A percentile compares a stretch with the other conserved stretches of the same genome.
Evolutionary conservation across 2,113 vertebrate species (phyloP).

Genomic region (Cyprinus carpio): DNA sequence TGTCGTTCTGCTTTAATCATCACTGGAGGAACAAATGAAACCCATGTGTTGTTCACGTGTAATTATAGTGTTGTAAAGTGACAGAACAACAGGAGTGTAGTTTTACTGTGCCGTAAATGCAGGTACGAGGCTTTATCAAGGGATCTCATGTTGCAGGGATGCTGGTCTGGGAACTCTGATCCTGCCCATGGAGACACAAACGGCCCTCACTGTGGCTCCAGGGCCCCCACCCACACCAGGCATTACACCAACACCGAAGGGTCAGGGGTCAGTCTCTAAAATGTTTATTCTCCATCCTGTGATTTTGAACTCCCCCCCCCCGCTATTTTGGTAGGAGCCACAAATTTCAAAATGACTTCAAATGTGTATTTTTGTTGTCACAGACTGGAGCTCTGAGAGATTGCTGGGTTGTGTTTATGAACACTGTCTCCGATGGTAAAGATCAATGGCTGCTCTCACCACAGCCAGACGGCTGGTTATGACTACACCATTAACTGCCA

Average conservation of each 20-base stretch:
- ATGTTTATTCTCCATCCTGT: slow-evolving; percentile 64
- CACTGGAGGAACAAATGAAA: slow-evolving; percentile 65
- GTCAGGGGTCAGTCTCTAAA: slow-evolving; percentile 71
- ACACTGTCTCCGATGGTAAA: slow-evolving; percentile 43
- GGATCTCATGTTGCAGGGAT: slow-evolving; percentile 67
- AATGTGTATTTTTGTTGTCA: slow-evolving; percentile 61
- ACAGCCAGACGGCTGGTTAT: slow-evolving; percentile 2
- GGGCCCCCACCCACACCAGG: slow-evolving; percentile 52
- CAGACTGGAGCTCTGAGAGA: slow-evolving; percentile 41
- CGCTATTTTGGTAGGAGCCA: slow-evolving; percentile 56
- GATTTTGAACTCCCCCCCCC: slow-evolving; percentile 52
- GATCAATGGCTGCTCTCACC: slow-evolving; percentile 30
- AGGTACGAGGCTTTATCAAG: slow-evolving; percentile 68
- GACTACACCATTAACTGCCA: slow-evolving; percentile 29
- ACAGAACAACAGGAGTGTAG: slow-evolving; percentile 68
- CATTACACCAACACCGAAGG: slow-evolving; percentile 48
- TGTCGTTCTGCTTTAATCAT: slow-evolving; percentile 68
- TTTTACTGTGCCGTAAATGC: slow-evolving; percentile 73
- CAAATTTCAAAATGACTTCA: slow-evolving; percentile 54
- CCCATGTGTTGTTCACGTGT: slow-evolving; percentile 68
- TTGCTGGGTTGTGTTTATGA: slow-evolving; percentile 41
- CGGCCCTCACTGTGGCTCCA: slow-evolving; percentile 5
- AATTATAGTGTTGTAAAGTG: slow-evolving; percentile 68
- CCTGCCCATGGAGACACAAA: slow-evolving; percentile 47
- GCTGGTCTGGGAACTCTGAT: slow-evolving; percentile 50